A percentile compares a stretch with the other conserved stretches of the same genome.
phyloP scores from a whole-genome alignment of 2,888 invertebrate genomes.

The Eupithecia dodoneata region DNA sequence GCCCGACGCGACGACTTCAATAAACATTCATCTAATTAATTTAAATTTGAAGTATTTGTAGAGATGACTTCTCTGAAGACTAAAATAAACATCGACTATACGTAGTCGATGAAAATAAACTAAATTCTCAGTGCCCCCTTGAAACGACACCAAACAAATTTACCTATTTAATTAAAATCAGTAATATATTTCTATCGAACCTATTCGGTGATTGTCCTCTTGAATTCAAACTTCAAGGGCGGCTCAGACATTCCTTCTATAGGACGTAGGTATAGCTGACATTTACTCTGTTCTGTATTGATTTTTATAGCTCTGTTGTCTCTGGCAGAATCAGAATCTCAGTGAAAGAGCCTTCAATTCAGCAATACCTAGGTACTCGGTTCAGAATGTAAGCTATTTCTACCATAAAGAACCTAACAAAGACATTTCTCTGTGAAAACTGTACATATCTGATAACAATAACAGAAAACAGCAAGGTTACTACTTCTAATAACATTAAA shows the following conservation, averaged over 20 bases:
- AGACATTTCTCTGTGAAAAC: no score
- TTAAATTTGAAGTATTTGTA: constrained; percentile 11
- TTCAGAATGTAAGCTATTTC: no score
- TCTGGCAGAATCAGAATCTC: neutral
- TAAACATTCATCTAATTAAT: constrained; percentile 14
- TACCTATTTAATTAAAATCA: constrained; percentile 30
- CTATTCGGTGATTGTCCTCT: constrained; percentile 27
- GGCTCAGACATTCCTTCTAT: neutral
- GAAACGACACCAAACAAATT: constrained; percentile 9
- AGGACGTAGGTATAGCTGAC: neutral
- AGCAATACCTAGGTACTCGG: no score
- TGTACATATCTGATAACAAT: no score
- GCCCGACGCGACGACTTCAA: neutral
- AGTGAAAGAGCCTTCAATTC: neutral
- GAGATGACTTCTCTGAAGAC: neutral
- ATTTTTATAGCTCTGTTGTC: constrained; percentile 2
- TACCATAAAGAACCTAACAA: no score
- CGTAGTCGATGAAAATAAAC: no score
- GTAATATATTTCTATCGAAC: constrained; percentile 23
- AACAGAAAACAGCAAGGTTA: no score
- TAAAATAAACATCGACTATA: constrained; percentile 5
- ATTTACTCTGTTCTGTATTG: neutral
- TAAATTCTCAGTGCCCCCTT: neutral
- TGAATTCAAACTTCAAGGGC: constrained; percentile 22
- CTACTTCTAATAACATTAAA: no score